A percentile compares a stretch with the other conserved stretches of the same genome.
These are phyloP conservation scores for Cryptomyrus ogoouensis DNA, from an alignment of 2,113 vertebrate species.

Conservation along the genomic window DNA sequence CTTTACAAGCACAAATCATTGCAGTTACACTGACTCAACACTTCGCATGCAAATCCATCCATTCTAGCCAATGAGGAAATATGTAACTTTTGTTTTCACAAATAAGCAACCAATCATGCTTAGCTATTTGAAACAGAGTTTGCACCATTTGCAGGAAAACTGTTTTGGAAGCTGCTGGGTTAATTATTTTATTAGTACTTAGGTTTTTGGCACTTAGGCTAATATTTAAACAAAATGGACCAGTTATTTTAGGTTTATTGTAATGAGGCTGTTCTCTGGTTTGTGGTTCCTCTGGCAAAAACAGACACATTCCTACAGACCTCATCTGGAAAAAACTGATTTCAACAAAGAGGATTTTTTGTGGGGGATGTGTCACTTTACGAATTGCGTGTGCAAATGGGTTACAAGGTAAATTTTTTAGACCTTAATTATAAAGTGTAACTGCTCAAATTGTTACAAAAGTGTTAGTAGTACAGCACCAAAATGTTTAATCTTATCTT, in stretches of 20 bases:
- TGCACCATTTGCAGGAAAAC: background rate
- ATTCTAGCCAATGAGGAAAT: background rate
- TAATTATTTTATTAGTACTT: background rate
- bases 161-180: background rate
- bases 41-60: background rate
- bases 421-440: background rate
- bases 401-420: background rate
- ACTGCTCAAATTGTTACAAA: background rate
- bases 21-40: background rate
- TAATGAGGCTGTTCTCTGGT: background rate
- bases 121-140: background rate
- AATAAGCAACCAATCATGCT: background rate
- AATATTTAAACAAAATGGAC: background rate
- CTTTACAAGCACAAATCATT: background rate
- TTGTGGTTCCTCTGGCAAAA: background rate
- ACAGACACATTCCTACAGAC: background rate
- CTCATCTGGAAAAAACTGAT: background rate
- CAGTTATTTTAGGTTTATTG: background rate
- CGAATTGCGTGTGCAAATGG: background rate
- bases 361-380: background rate
- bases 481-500: background rate
- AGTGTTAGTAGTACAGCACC: background rate
- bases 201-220: conserved; percentile 1
- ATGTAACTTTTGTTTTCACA: background rate
- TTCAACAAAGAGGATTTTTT: background rate